Evolutionary conservation across 1,140 invertebrate genomes (phyloP).

Genomic region (Drosophila orosa): DNA sequence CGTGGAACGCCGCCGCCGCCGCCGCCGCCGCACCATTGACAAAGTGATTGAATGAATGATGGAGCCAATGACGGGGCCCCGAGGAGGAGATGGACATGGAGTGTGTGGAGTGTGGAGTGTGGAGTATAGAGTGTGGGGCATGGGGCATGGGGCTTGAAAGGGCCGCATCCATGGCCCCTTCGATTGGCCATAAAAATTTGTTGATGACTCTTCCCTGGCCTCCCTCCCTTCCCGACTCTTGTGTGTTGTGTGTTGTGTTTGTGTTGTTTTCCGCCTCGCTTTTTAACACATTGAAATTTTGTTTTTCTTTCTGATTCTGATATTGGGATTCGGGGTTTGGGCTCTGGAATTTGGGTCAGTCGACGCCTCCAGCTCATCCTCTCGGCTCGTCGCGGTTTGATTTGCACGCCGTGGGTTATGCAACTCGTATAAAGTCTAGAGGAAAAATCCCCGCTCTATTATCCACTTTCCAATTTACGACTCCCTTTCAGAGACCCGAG

Average conservation of each 20-base stretch:
- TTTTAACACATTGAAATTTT: slow-evolving; percentile 71
- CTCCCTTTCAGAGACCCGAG: slow-evolving; percentile 4
- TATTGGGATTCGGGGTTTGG: slow-evolving; percentile 4
- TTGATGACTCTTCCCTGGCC: slow-evolving; percentile 63
- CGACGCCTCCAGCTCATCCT: slow-evolving; percentile 16
- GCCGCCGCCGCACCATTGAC: slow-evolving; percentile 63
- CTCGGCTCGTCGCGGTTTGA: background rate
- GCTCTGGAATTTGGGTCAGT: slow-evolving; percentile 67
- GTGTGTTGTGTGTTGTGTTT: slow-evolving; percentile 30
- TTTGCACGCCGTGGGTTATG: slow-evolving; percentile 38
- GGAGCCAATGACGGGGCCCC: slow-evolving; percentile 32
- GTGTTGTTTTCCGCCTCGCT: slow-evolving; percentile 36
- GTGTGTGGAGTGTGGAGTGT: slow-evolving; percentile 5
- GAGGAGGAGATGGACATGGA: background rate
- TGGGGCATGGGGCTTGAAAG: slow-evolving; percentile 32
- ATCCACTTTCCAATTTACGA: slow-evolving; percentile 33
- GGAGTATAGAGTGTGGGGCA: background rate
- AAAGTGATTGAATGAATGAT: slow-evolving; percentile 81
- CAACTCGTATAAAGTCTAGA: slow-evolving; percentile 15
- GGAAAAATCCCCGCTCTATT: slow-evolving; percentile 30
- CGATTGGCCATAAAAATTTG: slow-evolving; percentile 76
- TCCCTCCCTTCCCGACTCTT: slow-evolving; percentile 2
- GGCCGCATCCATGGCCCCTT: slow-evolving; percentile 35
- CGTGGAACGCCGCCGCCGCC: slow-evolving; percentile 53
- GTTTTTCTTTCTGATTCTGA: slow-evolving; percentile 41